phyloP scores from a whole-genome alignment of 1,140 invertebrate genomes.

The Drosophila busckii region DNA sequence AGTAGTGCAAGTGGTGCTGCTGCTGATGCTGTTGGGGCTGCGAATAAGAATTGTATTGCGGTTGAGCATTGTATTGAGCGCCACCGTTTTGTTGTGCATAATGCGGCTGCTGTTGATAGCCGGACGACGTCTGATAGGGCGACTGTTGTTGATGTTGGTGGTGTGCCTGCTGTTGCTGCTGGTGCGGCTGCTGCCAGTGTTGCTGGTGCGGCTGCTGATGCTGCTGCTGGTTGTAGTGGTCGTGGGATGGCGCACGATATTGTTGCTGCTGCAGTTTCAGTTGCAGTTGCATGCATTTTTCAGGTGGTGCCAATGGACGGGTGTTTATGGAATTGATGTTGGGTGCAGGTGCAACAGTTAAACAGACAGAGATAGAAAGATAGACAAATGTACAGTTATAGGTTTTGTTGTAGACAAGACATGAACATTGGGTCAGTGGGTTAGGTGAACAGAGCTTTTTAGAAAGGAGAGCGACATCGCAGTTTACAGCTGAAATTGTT shows the following conservation, averaged over 20 bases:
- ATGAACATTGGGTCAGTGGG: slow-evolving; percentile 8
- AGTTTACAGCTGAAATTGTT: slow-evolving; percentile 69
- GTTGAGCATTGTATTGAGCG: slow-evolving; percentile 65
- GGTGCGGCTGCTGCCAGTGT: slow-evolving; percentile 47
- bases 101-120: slow-evolving; percentile 47
- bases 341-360: slow-evolving; percentile 42
- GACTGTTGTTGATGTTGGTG: slow-evolving; percentile 46
- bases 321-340: slow-evolving; percentile 38
- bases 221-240: slow-evolving; percentile 54
- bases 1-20: slow-evolving; percentile 43
- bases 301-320: slow-evolving; percentile 53
- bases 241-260: slow-evolving; percentile 57
- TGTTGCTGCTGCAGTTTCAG: slow-evolving; percentile 75
- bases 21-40: slow-evolving; percentile 57
- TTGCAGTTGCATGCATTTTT: slow-evolving; percentile 53
- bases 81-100: slow-evolving; percentile 66
- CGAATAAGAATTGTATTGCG: slow-evolving; percentile 77
- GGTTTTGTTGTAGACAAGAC: slow-evolving; percentile 5
- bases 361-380: slow-evolving; percentile 33
- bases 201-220: slow-evolving; percentile 48
- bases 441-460: too few species aligned
- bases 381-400: slow-evolving; percentile 36
- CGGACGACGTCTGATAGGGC: slow-evolving; percentile 47
- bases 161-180: slow-evolving; percentile 44
- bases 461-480: too few species aligned